Evolutionary conservation across 2,888 invertebrate species (phyloP), one percentile per base, ranked within the genome.

Genomic region (Protonemura montana): DNA sequence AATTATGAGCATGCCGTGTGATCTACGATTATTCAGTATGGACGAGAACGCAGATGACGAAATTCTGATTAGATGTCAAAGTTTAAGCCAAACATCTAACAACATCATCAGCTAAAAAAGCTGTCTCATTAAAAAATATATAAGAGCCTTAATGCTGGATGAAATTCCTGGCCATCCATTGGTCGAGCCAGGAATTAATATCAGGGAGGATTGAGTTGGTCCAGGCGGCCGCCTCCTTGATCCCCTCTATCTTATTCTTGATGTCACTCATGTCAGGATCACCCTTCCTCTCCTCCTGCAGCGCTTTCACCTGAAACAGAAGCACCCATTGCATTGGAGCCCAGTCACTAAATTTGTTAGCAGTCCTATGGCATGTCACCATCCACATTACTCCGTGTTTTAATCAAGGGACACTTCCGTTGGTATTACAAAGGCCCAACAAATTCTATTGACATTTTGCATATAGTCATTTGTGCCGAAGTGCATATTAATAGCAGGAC

Each of bases 151-250:
- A 84, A n/a, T 27, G 59, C 84, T 84, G 84, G 0, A 84, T 84
- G 84, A 59, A 59, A 16, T 21, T 76, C 76, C 27, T 26, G 1
- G 84, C 84, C 76, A 84, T 16, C 76, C 30, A 13, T 59, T 29
- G 26, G 35, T 95, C 94, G 0, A 97, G 91, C 96, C 96, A 96
- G 13, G 92, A 91, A 87, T 95, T 94, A 77, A 97, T 95, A 0
- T 95, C 94, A 0, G 96, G 96, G 3, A 96, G 90, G 90, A 96
- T 96, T 85, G 95, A 94, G 85, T 94, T 93, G 76, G 95, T 95
- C 96, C 96, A 97, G 89, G 94, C 94, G 0, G 94, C 94, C 89
- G 96, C 96, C 89, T 95, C 95, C 88, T 95, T 93, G 81, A 96
- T 96, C 88, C 95, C 95, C 89, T 93, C 94, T 89, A 96, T 91